phyloP scores from a whole-genome alignment of 2,113 vertebrate genomes.

The Stigmatopora argus region DNA sequence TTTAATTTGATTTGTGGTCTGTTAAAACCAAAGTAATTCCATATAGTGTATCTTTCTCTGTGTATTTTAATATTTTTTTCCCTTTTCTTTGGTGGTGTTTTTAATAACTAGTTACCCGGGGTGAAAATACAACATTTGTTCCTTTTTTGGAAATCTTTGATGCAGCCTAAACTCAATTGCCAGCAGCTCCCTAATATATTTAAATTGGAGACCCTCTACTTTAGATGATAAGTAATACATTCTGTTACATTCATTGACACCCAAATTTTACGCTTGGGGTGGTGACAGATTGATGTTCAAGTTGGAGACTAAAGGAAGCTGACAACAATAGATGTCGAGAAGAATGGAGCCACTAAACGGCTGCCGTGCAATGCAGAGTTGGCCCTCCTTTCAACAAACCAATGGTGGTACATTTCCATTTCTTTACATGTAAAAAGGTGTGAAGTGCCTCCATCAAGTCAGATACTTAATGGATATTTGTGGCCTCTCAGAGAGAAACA shows the following conservation, averaged over 20 bases:
- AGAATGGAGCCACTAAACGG: slow-evolving; percentile 40
- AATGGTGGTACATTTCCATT: slow-evolving; percentile 55
- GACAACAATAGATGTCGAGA: slow-evolving; percentile 38
- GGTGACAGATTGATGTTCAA: slow-evolving; percentile 37
- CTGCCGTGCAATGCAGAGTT: slow-evolving; percentile 20
- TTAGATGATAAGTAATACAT: slow-evolving; percentile 2
- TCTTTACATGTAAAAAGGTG: slow-evolving; percentile 57
- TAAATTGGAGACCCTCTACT: no score
- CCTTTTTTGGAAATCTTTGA: no score
- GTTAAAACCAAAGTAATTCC: no score
- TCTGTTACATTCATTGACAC: slow-evolving; percentile 1
- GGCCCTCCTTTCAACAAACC: slow-evolving; percentile 36
- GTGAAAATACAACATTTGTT: no score
- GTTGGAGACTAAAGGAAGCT: slow-evolving; percentile 41
- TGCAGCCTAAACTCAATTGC: no score
- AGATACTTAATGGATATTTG: slow-evolving; percentile 43
- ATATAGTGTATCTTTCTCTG: no score
- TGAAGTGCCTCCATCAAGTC: slow-evolving; percentile 43
- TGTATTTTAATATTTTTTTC: no score
- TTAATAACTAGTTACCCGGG: no score
- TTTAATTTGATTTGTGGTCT: no score
- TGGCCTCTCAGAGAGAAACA: slow-evolving; percentile 34
- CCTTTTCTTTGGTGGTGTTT: no score
- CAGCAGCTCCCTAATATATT: no score
- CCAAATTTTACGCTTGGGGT: slow-evolving; percentile 12